A percentile compares a stretch with the other conserved stretches of the same genome.
Evolutionary conservation across 2,797 vertebrate species (phyloP).

Genomic region (Macropodus opercularis): DNA sequence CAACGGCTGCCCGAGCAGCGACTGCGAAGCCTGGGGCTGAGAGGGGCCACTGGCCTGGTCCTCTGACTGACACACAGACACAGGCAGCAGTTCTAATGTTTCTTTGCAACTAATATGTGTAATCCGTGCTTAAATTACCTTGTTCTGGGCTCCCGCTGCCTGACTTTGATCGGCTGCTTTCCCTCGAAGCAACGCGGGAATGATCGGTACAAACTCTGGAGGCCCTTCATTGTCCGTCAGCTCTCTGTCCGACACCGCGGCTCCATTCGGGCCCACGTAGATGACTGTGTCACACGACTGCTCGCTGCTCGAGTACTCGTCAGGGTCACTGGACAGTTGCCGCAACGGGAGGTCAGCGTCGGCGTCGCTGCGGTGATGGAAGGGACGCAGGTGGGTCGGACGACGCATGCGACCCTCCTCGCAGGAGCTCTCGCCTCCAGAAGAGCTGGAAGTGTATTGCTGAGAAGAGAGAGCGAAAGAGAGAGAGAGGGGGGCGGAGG

Average conservation of each 20-base stretch:
- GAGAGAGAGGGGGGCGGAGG: conserved; percentile 7
- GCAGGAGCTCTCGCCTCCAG: conserved; percentile 97
- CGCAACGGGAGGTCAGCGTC: conserved; percentile 90
- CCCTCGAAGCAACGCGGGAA: conserved; percentile 90
- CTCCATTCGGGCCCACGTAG: conserved; percentile 95
- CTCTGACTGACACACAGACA: conserved; percentile 61
- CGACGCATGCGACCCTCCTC: conserved; percentile 97
- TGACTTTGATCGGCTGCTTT: conserved; percentile 71
- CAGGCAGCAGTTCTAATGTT: too few relatives aligned
- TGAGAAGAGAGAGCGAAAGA: conserved; percentile 38
- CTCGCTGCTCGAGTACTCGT: conserved; percentile 98
- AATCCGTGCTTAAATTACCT: too few relatives aligned
- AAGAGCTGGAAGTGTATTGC: conserved; percentile 98
- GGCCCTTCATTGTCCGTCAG: conserved; percentile 98
- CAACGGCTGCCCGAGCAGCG: conserved; percentile 74
- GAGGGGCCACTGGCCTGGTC: conserved; percentile 46
- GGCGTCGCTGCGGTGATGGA: conserved; percentile 86
- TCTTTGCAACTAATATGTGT: too few relatives aligned
- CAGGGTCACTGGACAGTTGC: conserved; percentile 92
- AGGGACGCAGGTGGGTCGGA: conserved; percentile 94
- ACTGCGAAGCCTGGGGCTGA: conserved; percentile 64
- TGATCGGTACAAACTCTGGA: conserved; percentile 97
- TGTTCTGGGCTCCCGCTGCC: conserved; percentile 55
- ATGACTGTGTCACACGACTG: conserved; percentile 99
- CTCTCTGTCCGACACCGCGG: conserved; percentile 94